These are phyloP conservation scores for Aphidius gifuensis DNA, from an alignment of 1,140 invertebrate species.

Conservation along the genomic window DNA sequence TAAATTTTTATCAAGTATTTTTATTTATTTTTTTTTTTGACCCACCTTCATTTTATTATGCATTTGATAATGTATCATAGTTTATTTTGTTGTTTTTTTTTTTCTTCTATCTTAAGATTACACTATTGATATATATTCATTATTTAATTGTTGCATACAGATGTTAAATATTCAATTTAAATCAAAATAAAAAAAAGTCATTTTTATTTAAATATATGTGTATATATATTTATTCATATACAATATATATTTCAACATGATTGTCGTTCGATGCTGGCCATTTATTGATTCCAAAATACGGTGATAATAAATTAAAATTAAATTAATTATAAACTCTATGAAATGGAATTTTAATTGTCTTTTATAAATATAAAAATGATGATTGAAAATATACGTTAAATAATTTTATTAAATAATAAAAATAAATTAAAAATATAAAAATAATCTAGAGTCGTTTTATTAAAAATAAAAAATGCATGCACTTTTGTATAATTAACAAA, in stretches of 20 bases:
- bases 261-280: conserved; percentile 58
- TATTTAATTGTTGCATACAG: conserved; percentile 29
- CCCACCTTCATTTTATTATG: neutral
- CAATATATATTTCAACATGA: conserved; percentile 51
- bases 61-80: too few relatives aligned
- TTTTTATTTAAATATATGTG: too few relatives aligned
- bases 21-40: neutral
- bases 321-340: too few relatives aligned
- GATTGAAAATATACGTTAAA: neutral
- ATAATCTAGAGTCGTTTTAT: too few relatives aligned
- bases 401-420: neutral
- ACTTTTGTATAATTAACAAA: too few relatives aligned
- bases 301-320: conserved; percentile 6
- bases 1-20: neutral
- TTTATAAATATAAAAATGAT: neutral
- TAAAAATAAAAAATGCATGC: too few relatives aligned
- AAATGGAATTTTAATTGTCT: too few relatives aligned
- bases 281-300: conserved; percentile 36
- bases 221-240: too few relatives aligned
- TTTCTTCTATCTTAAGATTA: too few relatives aligned
- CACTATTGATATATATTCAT: too few relatives aligned
- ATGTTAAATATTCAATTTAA: conserved; percentile 1
- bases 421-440: neutral
- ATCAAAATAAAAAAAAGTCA: too few relatives aligned
- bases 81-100: too few relatives aligned